Percentiles rank a stretch among this genome's conserved stretches.
Conservation (phyloP, 2,888 invertebrate species). For the Tenthredo scrophulariae region DNA sequence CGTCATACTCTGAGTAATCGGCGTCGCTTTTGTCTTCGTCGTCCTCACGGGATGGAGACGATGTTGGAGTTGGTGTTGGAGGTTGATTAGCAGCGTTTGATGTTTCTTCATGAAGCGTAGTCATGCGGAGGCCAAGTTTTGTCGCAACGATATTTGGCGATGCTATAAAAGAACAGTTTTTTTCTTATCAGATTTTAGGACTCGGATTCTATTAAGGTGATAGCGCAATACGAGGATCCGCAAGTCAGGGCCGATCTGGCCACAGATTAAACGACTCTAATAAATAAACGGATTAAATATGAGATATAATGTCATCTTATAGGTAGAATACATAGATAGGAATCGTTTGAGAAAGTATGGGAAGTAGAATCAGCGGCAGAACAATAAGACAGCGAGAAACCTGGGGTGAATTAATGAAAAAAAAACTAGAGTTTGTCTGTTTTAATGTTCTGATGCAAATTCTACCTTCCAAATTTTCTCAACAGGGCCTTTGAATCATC, state of each 20-base stretch:
- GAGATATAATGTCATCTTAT: background rate
- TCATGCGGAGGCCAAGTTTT: conserved; percentile 93
- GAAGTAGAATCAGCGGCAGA: background rate
- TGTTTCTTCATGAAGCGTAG: conserved; percentile 92
- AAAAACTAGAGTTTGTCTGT: background rate
- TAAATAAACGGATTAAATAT: background rate
- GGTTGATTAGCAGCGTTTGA: conserved; percentile 74
- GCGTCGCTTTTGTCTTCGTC: conserved; percentile 75
- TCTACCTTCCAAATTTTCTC: background rate
- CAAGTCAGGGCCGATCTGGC: conserved; percentile 68
- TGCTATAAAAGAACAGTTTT: conserved; percentile 79
- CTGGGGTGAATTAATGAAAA: too few relatives aligned
- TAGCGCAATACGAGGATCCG: conserved; percentile 2
- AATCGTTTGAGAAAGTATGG: background rate
- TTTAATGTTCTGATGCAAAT: background rate
- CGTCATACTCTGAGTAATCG: conserved; percentile 74
- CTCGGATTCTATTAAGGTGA: background rate
- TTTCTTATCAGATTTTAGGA: background rate
- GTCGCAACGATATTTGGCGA: conserved; percentile 88
- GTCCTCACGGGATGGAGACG: conserved; percentile 72
- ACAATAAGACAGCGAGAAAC: background rate
- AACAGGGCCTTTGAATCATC: background rate
- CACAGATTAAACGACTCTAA: conserved; percentile 51
- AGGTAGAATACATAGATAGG: background rate
- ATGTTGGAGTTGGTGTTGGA: conserved; percentile 56